Percentiles rank a stretch among this genome's conserved stretches.
Evolutionary conservation across 2,797 vertebrate species (phyloP).

Genomic region (Mormyrops boulengeri): DNA sequence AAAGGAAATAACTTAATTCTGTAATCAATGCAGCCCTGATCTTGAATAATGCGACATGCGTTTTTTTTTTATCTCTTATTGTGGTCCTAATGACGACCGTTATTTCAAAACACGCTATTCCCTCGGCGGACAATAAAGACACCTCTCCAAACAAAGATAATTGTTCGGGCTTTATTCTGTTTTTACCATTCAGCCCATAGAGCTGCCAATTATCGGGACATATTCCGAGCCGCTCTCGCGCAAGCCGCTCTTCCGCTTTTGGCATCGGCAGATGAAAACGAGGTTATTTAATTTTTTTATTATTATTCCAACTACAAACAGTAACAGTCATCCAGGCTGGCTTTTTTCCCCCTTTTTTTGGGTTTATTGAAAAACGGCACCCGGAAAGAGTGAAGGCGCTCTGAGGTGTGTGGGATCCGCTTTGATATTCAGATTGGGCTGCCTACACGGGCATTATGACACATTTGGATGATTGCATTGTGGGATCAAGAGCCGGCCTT

Average conservation of each 20-base stretch:
- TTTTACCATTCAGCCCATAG: slow-evolving; percentile 36
- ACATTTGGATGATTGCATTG: slow-evolving; percentile 72
- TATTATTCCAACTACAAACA: slow-evolving; percentile 35
- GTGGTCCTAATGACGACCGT: slow-evolving; percentile 9
- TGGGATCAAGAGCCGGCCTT: slow-evolving; percentile 75
- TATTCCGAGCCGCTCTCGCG: slow-evolving; percentile 27
- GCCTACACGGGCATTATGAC: slow-evolving; percentile 72
- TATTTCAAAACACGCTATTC: slow-evolving; percentile 28
- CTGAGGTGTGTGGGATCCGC: slow-evolving; percentile 56
- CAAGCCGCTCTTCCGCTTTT: slow-evolving; percentile 12
- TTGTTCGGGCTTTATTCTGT: slow-evolving; percentile 28
- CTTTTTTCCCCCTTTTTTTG: slow-evolving; percentile 22
- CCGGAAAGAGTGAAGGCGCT: slow-evolving; percentile 49
- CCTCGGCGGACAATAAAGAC: slow-evolving; percentile 35
- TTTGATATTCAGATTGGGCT: slow-evolving; percentile 66
- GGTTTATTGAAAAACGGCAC: slow-evolving; percentile 39
- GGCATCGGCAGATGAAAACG: slow-evolving; percentile 20
- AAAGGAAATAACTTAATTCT: slow-evolving; percentile 15
- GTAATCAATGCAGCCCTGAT: slow-evolving; percentile 11
- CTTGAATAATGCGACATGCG: slow-evolving; percentile 13
- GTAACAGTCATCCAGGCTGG: slow-evolving; percentile 45
- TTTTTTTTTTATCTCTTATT: slow-evolving; percentile 13
- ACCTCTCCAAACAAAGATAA: slow-evolving; percentile 35
- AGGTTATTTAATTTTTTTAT: slow-evolving; percentile 22
- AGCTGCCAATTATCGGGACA: slow-evolving; percentile 38